phyloP scores from a whole-genome alignment of 92 coral and sea anemone species.

The Paramuricea clavata region DNA sequence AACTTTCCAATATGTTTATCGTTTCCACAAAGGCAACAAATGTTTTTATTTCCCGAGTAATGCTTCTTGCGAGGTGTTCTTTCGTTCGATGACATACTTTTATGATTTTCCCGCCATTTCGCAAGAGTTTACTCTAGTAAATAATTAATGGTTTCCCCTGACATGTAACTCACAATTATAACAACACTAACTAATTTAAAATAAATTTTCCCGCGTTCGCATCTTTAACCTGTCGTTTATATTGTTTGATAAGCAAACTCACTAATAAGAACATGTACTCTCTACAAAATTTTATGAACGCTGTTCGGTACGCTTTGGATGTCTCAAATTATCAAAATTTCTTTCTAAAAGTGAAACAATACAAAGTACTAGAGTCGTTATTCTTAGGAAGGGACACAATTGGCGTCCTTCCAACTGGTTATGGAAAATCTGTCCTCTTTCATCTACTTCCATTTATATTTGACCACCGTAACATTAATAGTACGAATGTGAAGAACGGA shows the following conservation, averaged over 20 bases:
- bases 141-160: background rate
- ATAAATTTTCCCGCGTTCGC: slow-evolving; percentile 24
- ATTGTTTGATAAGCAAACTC: too few relatives aligned
- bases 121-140: background rate
- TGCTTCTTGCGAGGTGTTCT: slow-evolving; percentile 27
- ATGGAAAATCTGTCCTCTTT: slow-evolving; percentile 66
- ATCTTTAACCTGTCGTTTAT: background rate
- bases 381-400: slow-evolving; percentile 52
- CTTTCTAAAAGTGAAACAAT: slow-evolving; percentile 61
- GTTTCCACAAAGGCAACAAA: slow-evolving; percentile 52
- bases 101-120: background rate
- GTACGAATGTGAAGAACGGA: background rate
- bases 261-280: background rate
- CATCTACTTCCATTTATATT: slow-evolving; percentile 58
- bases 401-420: slow-evolving; percentile 66
- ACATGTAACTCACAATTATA: background rate
- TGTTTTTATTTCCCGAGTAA: slow-evolving; percentile 33
- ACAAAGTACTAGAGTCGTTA: slow-evolving; percentile 57
- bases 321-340: slow-evolving; percentile 28
- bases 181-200: too few relatives aligned
- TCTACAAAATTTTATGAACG: slow-evolving; percentile 25
- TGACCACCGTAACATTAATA: slow-evolving; percentile 35
- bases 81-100: background rate
- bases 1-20: slow-evolving; percentile 1
- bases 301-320: slow-evolving; percentile 25